Evolutionary conservation across 2,797 vertebrate genomes (phyloP), one percentile per base, ranked within the genome.

Genomic region (Alosa sapidissima): DNA sequence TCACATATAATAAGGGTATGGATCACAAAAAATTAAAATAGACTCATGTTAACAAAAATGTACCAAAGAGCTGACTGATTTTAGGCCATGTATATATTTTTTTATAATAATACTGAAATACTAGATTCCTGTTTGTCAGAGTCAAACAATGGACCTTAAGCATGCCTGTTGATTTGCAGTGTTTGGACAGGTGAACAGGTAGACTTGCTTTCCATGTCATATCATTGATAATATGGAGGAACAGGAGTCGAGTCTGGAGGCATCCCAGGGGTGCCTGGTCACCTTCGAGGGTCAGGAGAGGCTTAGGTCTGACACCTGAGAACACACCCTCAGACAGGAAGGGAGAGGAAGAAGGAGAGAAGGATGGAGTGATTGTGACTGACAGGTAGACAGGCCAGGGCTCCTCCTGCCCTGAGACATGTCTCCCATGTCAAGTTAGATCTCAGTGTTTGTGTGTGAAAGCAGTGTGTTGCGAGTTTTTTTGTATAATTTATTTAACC

Each of bases 401-500:
- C 16, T 65, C 62, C 47, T 28, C 41, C 81, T 24, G 51, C 82
- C 47, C 33, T 48, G 48, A 78, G 49, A 82, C 48, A 19, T 33
- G 72, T 45, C 58, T 83, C 16, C 36, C 49, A 52, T 62, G 84
- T 83, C 82, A 85, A 81, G 16, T 84, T 81, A 16, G n/a, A 84
- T 85, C 55, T 84, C 16, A 28, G 36, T 5, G 36, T 7, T 21
- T 47, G 14, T 47, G 36, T 45, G 28, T 54, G 58, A 81, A 83
- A 45, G 54, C 84, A 58, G 48, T 81, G 14, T 65, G 78, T 51
- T 72, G 68, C 16, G 72, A 16, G 72, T 78, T 45, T 45, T 13
- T 45, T 45, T 75, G 68, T 41, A 36, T 78, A 47, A 78, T 78
- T 78, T 36, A 47, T 72, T 33, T 9, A 47, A 21, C 41, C 2